Percentiles rank a stretch among this genome's conserved stretches.
phyloP scores from a whole-genome alignment of 2,888 invertebrate genomes.

The Tethea ocularis region DNA sequence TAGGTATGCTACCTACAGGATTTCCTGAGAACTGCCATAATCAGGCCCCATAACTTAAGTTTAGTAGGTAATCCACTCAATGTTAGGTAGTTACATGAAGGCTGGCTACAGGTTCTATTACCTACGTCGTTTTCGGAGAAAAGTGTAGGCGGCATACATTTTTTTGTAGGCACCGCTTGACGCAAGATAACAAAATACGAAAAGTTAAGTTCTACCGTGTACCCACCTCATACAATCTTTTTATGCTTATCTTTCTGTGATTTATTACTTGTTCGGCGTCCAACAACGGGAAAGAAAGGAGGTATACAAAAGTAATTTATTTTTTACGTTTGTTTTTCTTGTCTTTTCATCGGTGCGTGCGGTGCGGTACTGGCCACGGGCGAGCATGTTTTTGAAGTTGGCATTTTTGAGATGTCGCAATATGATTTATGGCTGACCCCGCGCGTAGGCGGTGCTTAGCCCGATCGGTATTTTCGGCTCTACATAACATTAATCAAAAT shows the following conservation, averaged over 20 bases:
- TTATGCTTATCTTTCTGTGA: slow-evolving; percentile 84
- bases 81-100: slow-evolving; percentile 13
- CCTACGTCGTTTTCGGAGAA: slow-evolving; percentile 59
- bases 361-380: slow-evolving; percentile 76
- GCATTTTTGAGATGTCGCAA: slow-evolving; percentile 83
- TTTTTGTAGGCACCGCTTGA: slow-evolving; percentile 70
- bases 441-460: slow-evolving; percentile 80
- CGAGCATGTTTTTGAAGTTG: slow-evolving; percentile 82
- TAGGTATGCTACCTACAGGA: slow-evolving; percentile 1
- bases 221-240: slow-evolving; percentile 82
- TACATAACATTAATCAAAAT: slow-evolving; percentile 70
- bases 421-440: slow-evolving; percentile 77
- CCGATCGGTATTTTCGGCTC: slow-evolving; percentile 79
- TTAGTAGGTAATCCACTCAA: slow-evolving; percentile 9
- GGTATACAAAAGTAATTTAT: slow-evolving; percentile 84
- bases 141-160: slow-evolving; percentile 61
- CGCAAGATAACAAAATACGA: slow-evolving; percentile 80
- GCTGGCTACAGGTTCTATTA: slow-evolving; percentile 15
- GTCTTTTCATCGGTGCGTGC: slow-evolving; percentile 78
- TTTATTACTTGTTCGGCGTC: slow-evolving; percentile 81
- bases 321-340: slow-evolving; percentile 83
- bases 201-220: slow-evolving; percentile 81
- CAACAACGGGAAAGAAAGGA: slow-evolving; percentile 82
- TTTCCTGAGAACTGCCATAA: slow-evolving; percentile 4
- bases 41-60: slow-evolving; percentile 4